phyloP scores from a whole-genome alignment of 2,888 invertebrate species.

The Volucella inanis region DNA sequence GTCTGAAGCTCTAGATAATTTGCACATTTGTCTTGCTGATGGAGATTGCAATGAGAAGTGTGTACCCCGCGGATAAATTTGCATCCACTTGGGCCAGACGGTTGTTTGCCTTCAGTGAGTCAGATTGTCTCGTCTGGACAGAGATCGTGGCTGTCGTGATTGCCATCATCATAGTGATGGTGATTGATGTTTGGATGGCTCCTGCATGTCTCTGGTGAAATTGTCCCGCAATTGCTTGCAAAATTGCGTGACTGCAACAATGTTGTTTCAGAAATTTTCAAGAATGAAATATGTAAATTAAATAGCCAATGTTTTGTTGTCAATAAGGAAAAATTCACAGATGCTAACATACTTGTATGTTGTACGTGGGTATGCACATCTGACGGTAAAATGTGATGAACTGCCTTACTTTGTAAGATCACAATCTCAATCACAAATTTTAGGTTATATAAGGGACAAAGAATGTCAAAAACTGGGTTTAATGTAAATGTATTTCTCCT shows the following conservation, averaged over 20 bases:
- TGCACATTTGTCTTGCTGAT: conserved; percentile 47
- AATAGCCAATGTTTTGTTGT: no score
- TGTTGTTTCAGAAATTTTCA: background rate
- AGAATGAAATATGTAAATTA: background rate
- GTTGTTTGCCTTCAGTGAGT: conserved; percentile 43
- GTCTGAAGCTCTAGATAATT: conserved; percentile 39
- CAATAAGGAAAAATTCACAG: no score
- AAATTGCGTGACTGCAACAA: conserved; percentile 4
- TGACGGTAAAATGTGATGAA: no score
- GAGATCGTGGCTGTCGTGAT: background rate
- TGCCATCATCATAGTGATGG: conserved; percentile 8
- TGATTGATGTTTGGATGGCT: conserved; percentile 57
- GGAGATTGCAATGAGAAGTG: conserved; percentile 39
- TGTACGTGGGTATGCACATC: no score
- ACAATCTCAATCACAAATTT: no score
- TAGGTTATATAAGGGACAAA: no score
- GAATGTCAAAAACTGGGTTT: no score
- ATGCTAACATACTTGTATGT: no score
- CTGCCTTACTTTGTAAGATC: no score
- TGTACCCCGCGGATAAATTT: conserved; percentile 48
- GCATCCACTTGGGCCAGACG: conserved; percentile 24
- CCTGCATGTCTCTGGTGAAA: conserved; percentile 47
- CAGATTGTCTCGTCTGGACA: conserved; percentile 37
- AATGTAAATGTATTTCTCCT: no score
- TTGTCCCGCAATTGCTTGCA: conserved; percentile 4